phyloP scores from a whole-genome alignment of 2,888 invertebrate genomes.

The Hydroisotoma schaefferi region DNA sequence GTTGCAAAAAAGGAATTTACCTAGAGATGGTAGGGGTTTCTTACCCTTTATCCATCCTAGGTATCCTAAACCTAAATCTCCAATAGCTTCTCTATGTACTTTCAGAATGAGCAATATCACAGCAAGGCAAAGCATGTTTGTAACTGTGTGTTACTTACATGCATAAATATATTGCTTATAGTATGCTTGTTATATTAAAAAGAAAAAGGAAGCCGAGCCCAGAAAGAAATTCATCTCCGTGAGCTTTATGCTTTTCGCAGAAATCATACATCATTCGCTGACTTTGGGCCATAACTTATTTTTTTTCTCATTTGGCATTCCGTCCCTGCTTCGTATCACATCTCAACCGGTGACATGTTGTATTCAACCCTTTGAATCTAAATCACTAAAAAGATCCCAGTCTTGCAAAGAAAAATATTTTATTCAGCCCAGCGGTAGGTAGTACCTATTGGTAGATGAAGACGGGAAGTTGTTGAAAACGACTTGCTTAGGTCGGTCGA shows the following conservation, averaged over 20 bases:
- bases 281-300: slow-evolving; percentile 3
- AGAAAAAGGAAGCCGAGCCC: background rate
- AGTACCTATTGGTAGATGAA: background rate
- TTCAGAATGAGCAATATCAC: background rate
- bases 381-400: background rate
- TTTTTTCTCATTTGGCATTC: slow-evolving; percentile 5
- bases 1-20: no score
- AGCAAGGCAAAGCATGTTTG: no score
- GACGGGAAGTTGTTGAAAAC: background rate
- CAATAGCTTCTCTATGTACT: no score
- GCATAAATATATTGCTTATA: no score
- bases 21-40: no score
- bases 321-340: background rate
- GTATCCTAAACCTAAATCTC: no score
- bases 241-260: background rate
- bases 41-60: no score
- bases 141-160: no score
- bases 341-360: background rate
- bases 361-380: background rate
- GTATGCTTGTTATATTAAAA: no score
- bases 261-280: slow-evolving; percentile 1
- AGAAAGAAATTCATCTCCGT: background rate
- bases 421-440: background rate
- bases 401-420: no score
- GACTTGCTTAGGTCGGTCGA: no score